Evolutionary conservation across 2,797 vertebrate genomes (phyloP).

Genomic region (Lepilemur ruficaudatus): DNA sequence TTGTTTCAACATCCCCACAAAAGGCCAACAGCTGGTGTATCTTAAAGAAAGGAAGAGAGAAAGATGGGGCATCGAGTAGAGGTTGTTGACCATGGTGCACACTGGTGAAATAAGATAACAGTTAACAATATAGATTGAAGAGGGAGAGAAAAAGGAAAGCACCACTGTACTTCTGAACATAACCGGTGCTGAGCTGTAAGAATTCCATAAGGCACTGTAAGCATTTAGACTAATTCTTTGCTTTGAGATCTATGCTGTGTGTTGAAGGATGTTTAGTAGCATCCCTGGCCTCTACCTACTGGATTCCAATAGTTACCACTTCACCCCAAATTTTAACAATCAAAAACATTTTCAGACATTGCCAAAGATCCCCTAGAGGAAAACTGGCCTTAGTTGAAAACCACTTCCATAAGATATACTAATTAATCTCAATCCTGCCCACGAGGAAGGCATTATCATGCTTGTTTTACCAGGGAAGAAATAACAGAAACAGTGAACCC

Average conservation of each 20-base stretch:
- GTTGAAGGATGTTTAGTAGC: background rate
- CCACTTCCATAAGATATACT: rapidly evolving
- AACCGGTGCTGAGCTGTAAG: background rate
- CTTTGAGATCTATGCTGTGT: background rate
- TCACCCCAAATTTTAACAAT: background rate
- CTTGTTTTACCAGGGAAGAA: background rate
- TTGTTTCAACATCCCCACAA: background rate
- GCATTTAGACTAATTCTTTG: background rate
- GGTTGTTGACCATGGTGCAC: background rate
- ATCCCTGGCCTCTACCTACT: background rate
- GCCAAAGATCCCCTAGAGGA: background rate
- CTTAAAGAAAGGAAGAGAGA: background rate
- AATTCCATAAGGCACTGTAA: rapidly evolving
- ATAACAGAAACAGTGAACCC: background rate
- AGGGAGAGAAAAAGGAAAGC: background rate
- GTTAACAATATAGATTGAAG: background rate
- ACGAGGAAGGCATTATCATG: background rate
- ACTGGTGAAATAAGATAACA: background rate
- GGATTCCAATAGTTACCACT: background rate
- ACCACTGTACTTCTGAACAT: rapidly evolving
- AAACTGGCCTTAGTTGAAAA: background rate
- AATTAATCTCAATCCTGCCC: background rate
- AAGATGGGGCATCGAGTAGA: background rate
- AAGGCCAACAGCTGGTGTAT: background rate
- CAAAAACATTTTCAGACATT: background rate